Percentiles rank a stretch among this genome's conserved stretches.
phyloP scores from a whole-genome alignment of 1,140 invertebrate species.

The Calephelis virginiensis region DNA sequence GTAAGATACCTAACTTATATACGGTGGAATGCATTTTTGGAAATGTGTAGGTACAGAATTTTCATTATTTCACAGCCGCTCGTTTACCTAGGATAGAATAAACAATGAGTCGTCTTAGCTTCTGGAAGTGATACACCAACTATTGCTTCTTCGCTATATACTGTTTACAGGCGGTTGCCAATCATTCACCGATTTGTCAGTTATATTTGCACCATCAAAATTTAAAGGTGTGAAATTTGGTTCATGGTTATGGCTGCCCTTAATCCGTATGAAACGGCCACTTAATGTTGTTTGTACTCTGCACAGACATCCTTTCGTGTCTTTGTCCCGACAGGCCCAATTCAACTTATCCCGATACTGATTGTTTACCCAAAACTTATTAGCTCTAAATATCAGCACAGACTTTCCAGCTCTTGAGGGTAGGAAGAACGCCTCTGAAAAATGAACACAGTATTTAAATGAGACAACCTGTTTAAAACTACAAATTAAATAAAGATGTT shows the following conservation, averaged over 20 bases:
- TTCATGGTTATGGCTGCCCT: conserved; percentile 59
- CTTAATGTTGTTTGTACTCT: conserved; percentile 65
- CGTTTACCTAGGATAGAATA: neutral
- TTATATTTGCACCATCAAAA: conserved; percentile 40
- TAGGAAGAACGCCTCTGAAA: conserved; percentile 69
- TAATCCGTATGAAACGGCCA: conserved; percentile 59
- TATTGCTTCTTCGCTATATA: conserved; percentile 6
- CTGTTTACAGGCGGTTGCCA: neutral
- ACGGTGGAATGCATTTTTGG: conserved; percentile 13
- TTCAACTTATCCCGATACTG: conserved; percentile 66
- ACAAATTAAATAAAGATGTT: too few relatives aligned
- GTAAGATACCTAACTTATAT: neutral
- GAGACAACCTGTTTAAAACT: too few relatives aligned
- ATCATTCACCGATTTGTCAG: conserved; percentile 29
- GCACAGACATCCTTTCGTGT: conserved; percentile 58
- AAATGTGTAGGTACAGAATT: neutral
- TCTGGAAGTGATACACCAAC: neutral
- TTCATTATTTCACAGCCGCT: neutral
- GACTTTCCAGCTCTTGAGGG: conserved; percentile 71
- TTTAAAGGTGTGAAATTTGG: conserved; percentile 64
- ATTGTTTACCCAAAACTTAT: conserved; percentile 74
- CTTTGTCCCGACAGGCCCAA: conserved; percentile 72
- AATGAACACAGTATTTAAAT: conserved; percentile 5
- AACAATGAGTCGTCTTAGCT: neutral
- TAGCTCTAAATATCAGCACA: conserved; percentile 63